Evolutionary conservation across 2,113 vertebrate genomes (phyloP), one percentile per base, ranked within the genome.

Genomic region (Albula goreensis): DNA sequence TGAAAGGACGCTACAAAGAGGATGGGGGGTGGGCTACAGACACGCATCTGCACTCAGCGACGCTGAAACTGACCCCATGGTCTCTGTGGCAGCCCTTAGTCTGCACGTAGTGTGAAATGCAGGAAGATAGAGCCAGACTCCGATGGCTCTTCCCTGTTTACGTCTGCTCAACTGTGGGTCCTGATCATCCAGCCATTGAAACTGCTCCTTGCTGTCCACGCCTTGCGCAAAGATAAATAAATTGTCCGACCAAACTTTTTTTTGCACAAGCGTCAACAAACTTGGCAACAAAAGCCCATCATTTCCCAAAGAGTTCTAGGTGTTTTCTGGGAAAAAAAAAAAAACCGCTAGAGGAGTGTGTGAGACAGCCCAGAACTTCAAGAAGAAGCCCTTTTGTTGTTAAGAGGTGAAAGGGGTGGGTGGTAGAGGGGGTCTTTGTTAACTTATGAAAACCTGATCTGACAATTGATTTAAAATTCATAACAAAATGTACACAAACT

Each of bases 381-480:
- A 19, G 17, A 22, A 19, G 60, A 66, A 66, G 17, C 60, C 60
- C 17, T 66, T 66, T 15, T 11, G 60, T 66, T 66, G 3, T 66
- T 19, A 19, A 4, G 60, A 22, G 22, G 17, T 41, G 31, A 41
- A 41, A n/a, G 70, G 25, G 70, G 70, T 31, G 70, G 70, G 87
- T 83, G n/a, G 49, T 6, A 78, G 53, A 53, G 57, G 78, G 84
- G 41, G 25, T 41, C 31, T 41, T 41, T 51, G 53, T 51, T 25
- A 60, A 82, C 2, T 1, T 41, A 41, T 41, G 31, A 41, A 41
- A 41, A 41, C 31, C 31, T 41, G 83, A 85, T 89, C 85, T 89
- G 87, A 81, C 85, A 88, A 89, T 85, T 89, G 86, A 91, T 89
- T 90, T 87, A 88, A 86, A 90, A 89, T 85, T 83, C 19, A 53